These are phyloP conservation scores for Heliocidaris erythrogramma DNA, from an alignment of 35 echinoderm and acorn worm genomes.

Conservation along the genomic window DNA sequence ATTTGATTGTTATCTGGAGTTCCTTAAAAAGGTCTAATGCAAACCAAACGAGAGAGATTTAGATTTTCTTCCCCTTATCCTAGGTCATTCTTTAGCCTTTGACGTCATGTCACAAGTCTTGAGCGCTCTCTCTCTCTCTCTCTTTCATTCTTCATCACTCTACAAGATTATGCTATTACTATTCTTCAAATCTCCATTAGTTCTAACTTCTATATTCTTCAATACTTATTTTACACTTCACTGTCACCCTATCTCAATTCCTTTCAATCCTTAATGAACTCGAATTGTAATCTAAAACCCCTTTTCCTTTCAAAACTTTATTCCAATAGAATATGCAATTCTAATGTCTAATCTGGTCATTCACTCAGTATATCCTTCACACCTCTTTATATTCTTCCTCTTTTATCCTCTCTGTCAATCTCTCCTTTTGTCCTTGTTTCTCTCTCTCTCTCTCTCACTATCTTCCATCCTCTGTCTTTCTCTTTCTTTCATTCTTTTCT, in stretches of 20 bases:
- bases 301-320: background rate
- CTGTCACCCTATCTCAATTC: background rate
- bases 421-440: background rate
- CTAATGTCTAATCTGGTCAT: too few species aligned
- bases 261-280: background rate
- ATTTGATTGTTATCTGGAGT: constrained; percentile 47
- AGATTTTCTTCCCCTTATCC: background rate
- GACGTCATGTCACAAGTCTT: background rate
- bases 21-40: constrained; percentile 12
- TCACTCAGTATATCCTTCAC: too few species aligned
- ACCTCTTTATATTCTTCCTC: too few species aligned
- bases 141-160: background rate
- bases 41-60: constrained; percentile 32
- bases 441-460: background rate
- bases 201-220: background rate
- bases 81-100: background rate
- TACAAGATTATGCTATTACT: background rate
- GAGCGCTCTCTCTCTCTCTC: background rate
- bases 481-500: background rate
- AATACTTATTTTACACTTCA: background rate
- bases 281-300: background rate
- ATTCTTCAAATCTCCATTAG: background rate
- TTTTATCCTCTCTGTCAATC: too few species aligned
- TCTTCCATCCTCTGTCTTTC: background rate
- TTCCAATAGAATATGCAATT: too few species aligned